Percentiles rank a stretch among this genome's conserved stretches.
Evolutionary conservation across 2,888 invertebrate genomes (phyloP).

Genomic region (Mellilla xanthometata): DNA sequence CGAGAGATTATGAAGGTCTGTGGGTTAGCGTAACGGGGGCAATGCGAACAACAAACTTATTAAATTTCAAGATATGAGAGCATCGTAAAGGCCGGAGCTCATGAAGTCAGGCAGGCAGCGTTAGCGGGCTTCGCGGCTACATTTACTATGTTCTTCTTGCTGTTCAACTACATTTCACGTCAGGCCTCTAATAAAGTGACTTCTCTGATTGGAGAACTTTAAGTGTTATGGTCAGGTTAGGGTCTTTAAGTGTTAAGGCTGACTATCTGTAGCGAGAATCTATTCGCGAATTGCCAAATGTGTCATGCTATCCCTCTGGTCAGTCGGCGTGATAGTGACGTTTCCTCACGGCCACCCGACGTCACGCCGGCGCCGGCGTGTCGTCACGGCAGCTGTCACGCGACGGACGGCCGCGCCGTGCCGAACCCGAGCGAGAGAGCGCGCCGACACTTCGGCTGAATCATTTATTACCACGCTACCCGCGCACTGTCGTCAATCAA

Average conservation of each 20-base stretch:
- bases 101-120: constrained; percentile 11
- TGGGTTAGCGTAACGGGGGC: constrained; percentile 1
- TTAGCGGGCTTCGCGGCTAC: too few relatives aligned
- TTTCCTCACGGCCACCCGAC: constrained; percentile 21
- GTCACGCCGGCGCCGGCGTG: constrained; percentile 29
- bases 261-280: too few relatives aligned
- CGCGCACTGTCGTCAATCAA: constrained; percentile 36
- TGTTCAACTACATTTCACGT: too few relatives aligned
- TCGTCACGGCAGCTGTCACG: constrained; percentile 35
- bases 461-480: constrained; percentile 47
- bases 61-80: constrained; percentile 3
- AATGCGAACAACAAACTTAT: constrained; percentile 6
- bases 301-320: too few relatives aligned
- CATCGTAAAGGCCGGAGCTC: constrained; percentile 17
- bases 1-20: constrained; percentile 17
- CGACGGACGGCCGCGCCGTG: constrained; percentile 22
- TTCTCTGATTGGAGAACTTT: too few relatives aligned
- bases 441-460: constrained; percentile 33
- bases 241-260: too few relatives aligned
- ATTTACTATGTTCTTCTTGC: too few relatives aligned
- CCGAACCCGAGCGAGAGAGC: constrained; percentile 21
- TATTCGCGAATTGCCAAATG: too few relatives aligned
- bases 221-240: too few relatives aligned
- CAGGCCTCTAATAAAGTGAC: too few relatives aligned
- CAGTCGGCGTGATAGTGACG: constrained; percentile 3